Evolutionary conservation across 2,797 vertebrate species (phyloP).

Genomic region (Carcharodon carcharias): DNA sequence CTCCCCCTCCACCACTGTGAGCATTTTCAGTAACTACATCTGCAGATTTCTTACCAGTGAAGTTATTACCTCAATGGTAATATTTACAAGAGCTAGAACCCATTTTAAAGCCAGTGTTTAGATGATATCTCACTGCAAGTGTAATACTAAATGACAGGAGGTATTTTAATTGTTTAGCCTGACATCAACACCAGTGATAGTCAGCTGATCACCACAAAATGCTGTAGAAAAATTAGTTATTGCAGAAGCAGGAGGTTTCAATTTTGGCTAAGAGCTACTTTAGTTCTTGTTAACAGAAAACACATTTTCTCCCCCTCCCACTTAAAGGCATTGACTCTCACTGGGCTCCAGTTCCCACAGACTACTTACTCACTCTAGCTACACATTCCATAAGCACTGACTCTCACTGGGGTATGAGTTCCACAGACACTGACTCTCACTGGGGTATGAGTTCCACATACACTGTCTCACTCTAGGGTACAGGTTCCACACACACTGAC

Average conservation of each 20-base stretch:
- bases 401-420: neutral
- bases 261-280: neutral
- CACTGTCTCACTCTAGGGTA: neutral
- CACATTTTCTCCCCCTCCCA: neutral
- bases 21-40: neutral
- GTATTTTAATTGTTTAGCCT: neutral
- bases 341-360: neutral
- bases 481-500: neutral
- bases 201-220: neutral
- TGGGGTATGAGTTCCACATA: neutral
- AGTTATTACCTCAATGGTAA: neutral
- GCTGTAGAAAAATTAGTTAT: neutral
- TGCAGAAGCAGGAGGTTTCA: neutral
- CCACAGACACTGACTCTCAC: neutral
- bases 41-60: neutral
- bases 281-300: neutral
- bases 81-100: neutral
- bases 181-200: neutral
- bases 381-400: neutral
- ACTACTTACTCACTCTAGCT: neutral
- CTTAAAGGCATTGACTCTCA: neutral
- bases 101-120: neutral
- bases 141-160: neutral
- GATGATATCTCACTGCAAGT: neutral
- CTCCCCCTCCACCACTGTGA: neutral